Evolutionary conservation across 1,140 invertebrate species (phyloP).

Genomic region (Drosophila arizonae): DNA sequence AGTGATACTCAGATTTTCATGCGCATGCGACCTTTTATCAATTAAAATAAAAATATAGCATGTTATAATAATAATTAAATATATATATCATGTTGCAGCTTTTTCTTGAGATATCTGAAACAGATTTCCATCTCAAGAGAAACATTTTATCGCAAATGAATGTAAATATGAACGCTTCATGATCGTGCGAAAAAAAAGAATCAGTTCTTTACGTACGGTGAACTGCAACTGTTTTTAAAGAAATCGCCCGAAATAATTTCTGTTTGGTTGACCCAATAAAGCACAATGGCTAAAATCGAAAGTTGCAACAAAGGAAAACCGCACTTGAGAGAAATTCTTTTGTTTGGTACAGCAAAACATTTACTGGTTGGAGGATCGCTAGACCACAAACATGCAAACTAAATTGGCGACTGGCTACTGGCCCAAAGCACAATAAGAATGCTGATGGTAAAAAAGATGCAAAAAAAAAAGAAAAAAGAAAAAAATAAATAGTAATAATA

Average conservation of each 20-base stretch:
- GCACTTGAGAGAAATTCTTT: constrained; percentile 43
- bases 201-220: neutral
- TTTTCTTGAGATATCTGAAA: too few species aligned
- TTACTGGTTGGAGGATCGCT: constrained; percentile 29
- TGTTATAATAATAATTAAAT: too few species aligned
- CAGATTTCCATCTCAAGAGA: too few species aligned
- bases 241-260: constrained; percentile 35
- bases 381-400: constrained; percentile 75
- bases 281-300: constrained; percentile 66
- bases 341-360: constrained; percentile 9
- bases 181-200: constrained; percentile 17
- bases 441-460: constrained; percentile 20
- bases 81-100: too few species aligned
- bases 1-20: too few species aligned
- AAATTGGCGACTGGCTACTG: constrained; percentile 31
- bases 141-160: too few species aligned
- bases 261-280: constrained; percentile 58
- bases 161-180: neutral
- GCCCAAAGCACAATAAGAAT: constrained; percentile 16
- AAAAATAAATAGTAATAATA: neutral
- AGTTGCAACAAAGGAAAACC: constrained; percentile 64
- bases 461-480: constrained; percentile 17
- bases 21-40: too few species aligned
- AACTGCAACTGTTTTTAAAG: constrained; percentile 27
- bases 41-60: too few species aligned